Conservation (phyloP, 2,797 vertebrate genomes). For the Luscinia luscinia region DNA sequence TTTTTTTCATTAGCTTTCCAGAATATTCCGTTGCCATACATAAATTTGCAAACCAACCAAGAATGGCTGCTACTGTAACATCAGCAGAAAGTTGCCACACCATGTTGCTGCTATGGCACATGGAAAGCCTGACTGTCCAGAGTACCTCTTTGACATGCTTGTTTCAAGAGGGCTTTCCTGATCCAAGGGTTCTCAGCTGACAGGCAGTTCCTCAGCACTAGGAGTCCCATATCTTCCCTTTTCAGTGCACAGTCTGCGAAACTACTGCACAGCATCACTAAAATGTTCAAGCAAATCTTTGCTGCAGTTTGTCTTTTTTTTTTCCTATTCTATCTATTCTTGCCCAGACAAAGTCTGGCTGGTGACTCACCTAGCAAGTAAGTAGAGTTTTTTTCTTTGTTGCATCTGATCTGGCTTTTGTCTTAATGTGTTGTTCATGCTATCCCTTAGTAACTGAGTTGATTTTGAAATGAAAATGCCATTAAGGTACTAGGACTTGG, state of each 20-base stretch:
- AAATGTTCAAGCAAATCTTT: not conserved
- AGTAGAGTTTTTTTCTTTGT: not conserved
- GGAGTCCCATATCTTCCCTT: not conserved
- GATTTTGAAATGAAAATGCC: not conserved
- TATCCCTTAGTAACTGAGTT: not conserved
- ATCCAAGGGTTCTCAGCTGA: not conserved
- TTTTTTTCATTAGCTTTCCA: not conserved
- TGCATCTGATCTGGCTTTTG: not conserved
- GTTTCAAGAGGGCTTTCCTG: not conserved
- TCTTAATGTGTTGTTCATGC: not conserved
- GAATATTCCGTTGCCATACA: no score
- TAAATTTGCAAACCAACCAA: not conserved
- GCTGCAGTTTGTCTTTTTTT: not conserved
- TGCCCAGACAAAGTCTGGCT: not conserved
- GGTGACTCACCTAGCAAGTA: not conserved
- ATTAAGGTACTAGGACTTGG: not conserved
- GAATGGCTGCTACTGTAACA: not conserved
- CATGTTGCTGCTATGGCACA: accelerated
- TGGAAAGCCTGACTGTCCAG: not conserved
- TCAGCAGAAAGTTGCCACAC: accelerated
- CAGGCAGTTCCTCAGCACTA: not conserved
- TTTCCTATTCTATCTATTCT: not conserved
- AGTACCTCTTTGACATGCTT: not conserved
- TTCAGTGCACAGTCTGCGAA: not conserved
- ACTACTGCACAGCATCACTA: accelerated